phyloP scores from a whole-genome alignment of 2,888 invertebrate species.

The Calephelis perditalis region DNA sequence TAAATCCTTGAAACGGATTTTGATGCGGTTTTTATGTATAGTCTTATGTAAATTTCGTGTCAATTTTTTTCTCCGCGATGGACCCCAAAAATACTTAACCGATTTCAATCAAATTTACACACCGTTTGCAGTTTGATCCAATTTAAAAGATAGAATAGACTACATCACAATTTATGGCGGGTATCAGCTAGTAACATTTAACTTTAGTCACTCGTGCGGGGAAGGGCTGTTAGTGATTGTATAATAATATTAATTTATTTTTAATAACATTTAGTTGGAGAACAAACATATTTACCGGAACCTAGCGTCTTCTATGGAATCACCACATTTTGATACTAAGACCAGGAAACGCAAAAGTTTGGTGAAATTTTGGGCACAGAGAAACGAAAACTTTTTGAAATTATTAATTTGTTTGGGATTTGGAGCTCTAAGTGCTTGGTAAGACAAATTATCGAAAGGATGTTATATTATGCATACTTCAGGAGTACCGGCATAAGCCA shows the following conservation, averaged over 20 bases:
- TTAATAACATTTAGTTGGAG: slow-evolving; percentile 37
- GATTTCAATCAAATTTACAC: no score
- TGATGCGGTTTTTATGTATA: neutral
- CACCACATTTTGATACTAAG: slow-evolving; percentile 48
- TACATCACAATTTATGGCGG: no score
- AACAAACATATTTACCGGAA: slow-evolving; percentile 45
- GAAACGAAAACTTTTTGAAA: slow-evolving; percentile 47
- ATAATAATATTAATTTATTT: slow-evolving; percentile 10
- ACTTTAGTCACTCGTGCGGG: neutral
- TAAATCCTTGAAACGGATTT: neutral
- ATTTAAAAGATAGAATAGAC: no score
- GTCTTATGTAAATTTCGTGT: neutral
- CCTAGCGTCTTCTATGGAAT: slow-evolving; percentile 48
- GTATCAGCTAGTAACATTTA: no score
- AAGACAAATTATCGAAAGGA: slow-evolving; percentile 16
- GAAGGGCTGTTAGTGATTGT: neutral
- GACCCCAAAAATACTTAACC: no score
- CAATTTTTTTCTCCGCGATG: no score
- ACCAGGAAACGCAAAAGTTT: slow-evolving; percentile 41
- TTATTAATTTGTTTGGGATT: slow-evolving; percentile 45
- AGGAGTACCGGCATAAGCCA: no score
- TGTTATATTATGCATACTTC: no score
- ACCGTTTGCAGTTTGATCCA: no score
- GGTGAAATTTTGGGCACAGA: slow-evolving; percentile 44
- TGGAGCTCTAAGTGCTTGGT: slow-evolving; percentile 52